A percentile compares a stretch with the other conserved stretches of the same genome.
Conservation (phyloP, 2,113 vertebrate species). For the Danionella cerebrum region DNA sequence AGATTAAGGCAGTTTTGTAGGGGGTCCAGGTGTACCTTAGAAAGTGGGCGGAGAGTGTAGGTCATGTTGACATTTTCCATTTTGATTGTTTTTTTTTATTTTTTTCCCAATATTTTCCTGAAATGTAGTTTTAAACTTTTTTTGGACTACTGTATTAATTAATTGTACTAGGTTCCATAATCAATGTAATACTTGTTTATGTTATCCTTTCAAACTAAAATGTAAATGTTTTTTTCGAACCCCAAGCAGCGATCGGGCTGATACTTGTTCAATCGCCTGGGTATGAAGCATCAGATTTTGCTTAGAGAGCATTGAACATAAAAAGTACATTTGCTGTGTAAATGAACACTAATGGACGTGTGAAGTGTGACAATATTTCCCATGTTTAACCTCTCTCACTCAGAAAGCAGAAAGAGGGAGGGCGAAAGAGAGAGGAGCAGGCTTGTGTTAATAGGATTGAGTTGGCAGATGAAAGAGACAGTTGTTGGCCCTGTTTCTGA, state of each 20-base stretch:
- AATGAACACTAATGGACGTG: constrained; percentile 6
- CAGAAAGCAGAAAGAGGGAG: background rate
- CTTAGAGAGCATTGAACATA: background rate
- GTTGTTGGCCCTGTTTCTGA: constrained; percentile 19
- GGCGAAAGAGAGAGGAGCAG: background rate
- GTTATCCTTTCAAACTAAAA: too few species aligned
- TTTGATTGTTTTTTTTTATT: too few species aligned
- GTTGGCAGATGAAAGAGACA: constrained; percentile 21
- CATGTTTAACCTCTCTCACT: constrained; percentile 12
- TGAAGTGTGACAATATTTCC: constrained; percentile 8
- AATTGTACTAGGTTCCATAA: too few species aligned
- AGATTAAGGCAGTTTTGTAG: too few species aligned
- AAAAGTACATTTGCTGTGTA: constrained; percentile 4
- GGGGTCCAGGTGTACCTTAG: too few species aligned
- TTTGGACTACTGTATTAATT: too few species aligned
- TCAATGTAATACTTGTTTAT: too few species aligned
- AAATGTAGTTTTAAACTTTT: too few species aligned
- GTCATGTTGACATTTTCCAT: too few species aligned
- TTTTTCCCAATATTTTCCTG: too few species aligned
- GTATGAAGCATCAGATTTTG: background rate
- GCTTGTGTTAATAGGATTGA: constrained; percentile 22
- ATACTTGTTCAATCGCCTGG: background rate
- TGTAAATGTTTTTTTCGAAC: background rate
- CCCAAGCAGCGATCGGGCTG: background rate
- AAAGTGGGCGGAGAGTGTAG: too few species aligned